These are phyloP conservation scores for Mayetiola destructor DNA, from an alignment of 2,888 invertebrate species.

Conservation along the genomic window DNA sequence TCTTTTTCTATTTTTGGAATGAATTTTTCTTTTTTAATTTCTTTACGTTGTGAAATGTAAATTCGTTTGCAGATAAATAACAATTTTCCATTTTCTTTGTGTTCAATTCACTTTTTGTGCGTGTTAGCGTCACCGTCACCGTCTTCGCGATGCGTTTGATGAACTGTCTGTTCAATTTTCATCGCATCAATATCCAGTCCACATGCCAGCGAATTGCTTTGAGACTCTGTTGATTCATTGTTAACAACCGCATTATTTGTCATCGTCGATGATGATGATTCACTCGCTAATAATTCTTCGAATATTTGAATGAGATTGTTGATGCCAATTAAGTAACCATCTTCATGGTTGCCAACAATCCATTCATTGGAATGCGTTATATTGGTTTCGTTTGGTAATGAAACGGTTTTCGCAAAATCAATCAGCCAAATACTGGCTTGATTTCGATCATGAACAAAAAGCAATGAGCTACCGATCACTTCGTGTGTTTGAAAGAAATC, in stretches of 20 bases:
- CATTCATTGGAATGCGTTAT: slow-evolving; percentile 73
- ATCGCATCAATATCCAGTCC: background rate
- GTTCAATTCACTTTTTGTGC: background rate
- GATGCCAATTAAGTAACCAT: slow-evolving; percentile 85
- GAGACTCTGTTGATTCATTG: background rate
- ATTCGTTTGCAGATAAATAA: no score
- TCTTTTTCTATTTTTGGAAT: background rate
- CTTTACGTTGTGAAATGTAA: no score
- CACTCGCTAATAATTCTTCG: slow-evolving; percentile 24
- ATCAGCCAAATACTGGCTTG: slow-evolving; percentile 92
- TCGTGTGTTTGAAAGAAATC: slow-evolving; percentile 86
- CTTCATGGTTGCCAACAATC: slow-evolving; percentile 93
- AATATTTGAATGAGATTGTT: slow-evolving; percentile 81
- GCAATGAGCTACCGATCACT: slow-evolving; percentile 83
- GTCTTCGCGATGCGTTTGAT: background rate
- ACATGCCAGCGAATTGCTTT: background rate
- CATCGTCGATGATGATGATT: background rate
- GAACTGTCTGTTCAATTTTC: slow-evolving; percentile 1
- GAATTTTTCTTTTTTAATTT: background rate
- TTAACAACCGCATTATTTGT: background rate
- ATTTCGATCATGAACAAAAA: slow-evolving; percentile 84
- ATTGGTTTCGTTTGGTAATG: slow-evolving; percentile 54
- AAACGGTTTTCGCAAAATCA: slow-evolving; percentile 90
- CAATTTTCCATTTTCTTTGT: background rate
- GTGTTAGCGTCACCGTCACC: background rate